Percentiles rank a stretch among this genome's conserved stretches.
Evolutionary conservation across 2,113 vertebrate species (phyloP).

Genomic region (Merops nubicus): DNA sequence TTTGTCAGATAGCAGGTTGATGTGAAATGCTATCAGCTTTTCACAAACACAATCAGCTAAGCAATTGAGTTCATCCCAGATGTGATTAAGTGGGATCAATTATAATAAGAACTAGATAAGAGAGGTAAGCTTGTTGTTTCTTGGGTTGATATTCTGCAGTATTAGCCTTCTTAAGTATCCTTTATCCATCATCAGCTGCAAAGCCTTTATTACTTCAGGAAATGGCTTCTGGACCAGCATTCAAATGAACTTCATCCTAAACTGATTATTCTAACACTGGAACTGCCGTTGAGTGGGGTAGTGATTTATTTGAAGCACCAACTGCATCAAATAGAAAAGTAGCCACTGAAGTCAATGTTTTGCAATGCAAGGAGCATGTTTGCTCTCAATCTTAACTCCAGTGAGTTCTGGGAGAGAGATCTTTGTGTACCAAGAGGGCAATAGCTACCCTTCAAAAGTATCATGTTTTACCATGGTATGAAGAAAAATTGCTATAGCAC

Average conservation of each 20-base stretch:
- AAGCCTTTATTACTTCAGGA: conserved; percentile 15
- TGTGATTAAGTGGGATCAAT: conserved; percentile 34
- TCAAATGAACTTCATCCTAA: conserved; percentile 27
- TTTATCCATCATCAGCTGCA: neutral
- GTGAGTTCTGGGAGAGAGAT: neutral
- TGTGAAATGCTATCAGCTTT: conserved; percentile 18
- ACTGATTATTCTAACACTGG: neutral
- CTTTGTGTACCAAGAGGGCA: neutral
- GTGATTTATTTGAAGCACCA: neutral
- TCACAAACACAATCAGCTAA: conserved; percentile 34
- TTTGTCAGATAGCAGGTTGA: conserved; percentile 2
- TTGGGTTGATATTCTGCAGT: neutral
- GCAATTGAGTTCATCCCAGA: conserved; percentile 29
- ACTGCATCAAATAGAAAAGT: neutral
- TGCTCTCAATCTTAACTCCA: neutral
- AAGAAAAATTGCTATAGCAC: neutral
- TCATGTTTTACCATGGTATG: neutral
- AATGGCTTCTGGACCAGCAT: neutral
- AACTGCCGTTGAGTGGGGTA: neutral
- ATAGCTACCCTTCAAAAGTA: neutral
- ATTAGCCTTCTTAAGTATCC: neutral
- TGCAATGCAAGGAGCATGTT: neutral
- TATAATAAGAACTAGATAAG: conserved; percentile 46
- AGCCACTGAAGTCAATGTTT: neutral
- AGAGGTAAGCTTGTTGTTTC: conserved; percentile 22